Conservation (phyloP, 30 jellyfish, hydroid and myxozoan species). For the Morbakka virulenta region DNA sequence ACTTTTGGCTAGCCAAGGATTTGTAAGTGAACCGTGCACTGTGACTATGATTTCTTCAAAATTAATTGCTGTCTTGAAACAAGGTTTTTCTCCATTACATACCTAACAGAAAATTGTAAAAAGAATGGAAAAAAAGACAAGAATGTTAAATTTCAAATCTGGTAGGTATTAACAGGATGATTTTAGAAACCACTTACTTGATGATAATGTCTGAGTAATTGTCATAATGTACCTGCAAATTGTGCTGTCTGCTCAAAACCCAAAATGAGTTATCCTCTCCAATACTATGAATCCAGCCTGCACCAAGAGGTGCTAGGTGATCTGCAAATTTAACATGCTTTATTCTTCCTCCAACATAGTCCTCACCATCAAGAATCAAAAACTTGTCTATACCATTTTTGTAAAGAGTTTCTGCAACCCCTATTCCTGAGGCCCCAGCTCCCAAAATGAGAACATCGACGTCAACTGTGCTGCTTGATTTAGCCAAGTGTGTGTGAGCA, state of each 20-base stretch:
- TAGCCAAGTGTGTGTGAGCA: no score
- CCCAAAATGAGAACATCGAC: slow-evolving; percentile 66
- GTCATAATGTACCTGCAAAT: slow-evolving; percentile 29
- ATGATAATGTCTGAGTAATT: slow-evolving; percentile 47
- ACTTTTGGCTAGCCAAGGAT: no score
- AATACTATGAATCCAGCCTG: slow-evolving; percentile 37
- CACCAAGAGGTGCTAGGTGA: slow-evolving; percentile 41
- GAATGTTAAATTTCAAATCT: no score
- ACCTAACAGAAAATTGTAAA: no score
- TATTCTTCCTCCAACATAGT: slow-evolving; percentile 56
- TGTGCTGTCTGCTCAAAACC: slow-evolving; percentile 42
- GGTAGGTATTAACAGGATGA: no score
- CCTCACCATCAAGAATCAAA: slow-evolving; percentile 62
- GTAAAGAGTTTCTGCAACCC: slow-evolving; percentile 60
- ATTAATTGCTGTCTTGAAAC: no score
- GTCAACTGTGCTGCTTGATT: no score
- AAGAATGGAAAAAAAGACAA: no score
- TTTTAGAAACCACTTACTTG: no score
- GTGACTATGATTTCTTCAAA: no score
- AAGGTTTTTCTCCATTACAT: no score
- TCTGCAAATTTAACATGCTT: slow-evolving; percentile 31
- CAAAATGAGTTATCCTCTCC: slow-evolving; percentile 44
- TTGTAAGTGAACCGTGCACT: no score
- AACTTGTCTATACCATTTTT: slow-evolving; percentile 36
- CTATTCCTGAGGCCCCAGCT: slow-evolving; percentile 72